These are phyloP conservation scores for Callocephalon fimbriatum DNA, from an alignment of 2,113 vertebrate species.

Conservation along the genomic window DNA sequence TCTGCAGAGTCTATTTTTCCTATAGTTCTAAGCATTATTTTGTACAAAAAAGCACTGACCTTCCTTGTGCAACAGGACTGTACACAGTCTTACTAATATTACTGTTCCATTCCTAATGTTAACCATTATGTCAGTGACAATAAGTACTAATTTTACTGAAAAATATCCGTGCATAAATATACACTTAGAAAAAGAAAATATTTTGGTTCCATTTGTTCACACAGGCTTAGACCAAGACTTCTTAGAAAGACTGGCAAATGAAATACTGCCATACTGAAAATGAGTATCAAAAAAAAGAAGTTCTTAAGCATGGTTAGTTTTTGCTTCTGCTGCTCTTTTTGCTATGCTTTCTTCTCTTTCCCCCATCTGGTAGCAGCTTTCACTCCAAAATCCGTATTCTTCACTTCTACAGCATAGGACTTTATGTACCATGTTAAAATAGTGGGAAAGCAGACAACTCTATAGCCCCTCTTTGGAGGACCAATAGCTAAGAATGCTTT, in stretches of 20 bases:
- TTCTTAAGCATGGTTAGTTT: background rate
- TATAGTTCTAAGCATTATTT: background rate
- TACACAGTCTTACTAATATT: background rate
- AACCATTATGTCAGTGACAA: background rate
- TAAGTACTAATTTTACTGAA: background rate
- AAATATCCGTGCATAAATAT: background rate
- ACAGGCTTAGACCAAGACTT: background rate
- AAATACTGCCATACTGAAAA: background rate
- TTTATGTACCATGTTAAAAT: background rate
- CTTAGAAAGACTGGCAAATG: background rate
- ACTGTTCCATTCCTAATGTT: background rate
- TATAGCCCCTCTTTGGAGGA: background rate
- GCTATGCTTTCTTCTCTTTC: background rate
- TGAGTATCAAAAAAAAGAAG: background rate
- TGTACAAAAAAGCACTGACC: rapidly evolving
- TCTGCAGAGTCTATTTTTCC: background rate
- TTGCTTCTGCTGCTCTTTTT: background rate
- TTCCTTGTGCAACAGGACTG: background rate
- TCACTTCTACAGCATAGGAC: background rate
- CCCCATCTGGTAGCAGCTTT: background rate
- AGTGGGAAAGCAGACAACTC: background rate
- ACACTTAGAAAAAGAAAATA: background rate
- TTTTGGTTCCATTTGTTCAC: background rate
- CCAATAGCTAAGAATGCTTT: background rate
- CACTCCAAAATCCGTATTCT: background rate